Conservation (phyloP, 1,140 invertebrate species). For the Cylas formicarius region DNA sequence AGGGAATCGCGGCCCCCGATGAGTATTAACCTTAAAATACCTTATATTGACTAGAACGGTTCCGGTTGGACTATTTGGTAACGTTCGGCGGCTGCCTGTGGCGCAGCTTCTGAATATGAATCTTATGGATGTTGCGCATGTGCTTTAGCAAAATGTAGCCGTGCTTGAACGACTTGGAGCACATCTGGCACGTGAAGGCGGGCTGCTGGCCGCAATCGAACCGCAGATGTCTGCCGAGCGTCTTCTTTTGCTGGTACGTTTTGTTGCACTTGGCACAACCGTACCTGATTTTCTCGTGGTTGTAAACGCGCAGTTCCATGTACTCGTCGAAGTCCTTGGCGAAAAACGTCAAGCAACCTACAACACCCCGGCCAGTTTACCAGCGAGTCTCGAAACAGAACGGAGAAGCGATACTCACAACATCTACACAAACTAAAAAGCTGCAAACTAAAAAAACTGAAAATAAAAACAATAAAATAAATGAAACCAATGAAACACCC, state of each 20-base stretch:
- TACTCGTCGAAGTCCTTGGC: conserved; percentile 33
- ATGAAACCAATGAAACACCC: too few relatives aligned
- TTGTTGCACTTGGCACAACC: conserved; percentile 54
- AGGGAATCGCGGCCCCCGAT: too few relatives aligned
- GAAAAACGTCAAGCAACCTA: conserved; percentile 23
- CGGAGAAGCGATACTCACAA: too few relatives aligned
- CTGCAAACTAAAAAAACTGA: too few relatives aligned
- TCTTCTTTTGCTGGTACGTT: conserved; percentile 51
- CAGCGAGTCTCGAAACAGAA: too few relatives aligned
- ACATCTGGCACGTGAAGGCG: conserved; percentile 54
- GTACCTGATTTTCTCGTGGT: conserved; percentile 38
- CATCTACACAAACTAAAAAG: too few relatives aligned
- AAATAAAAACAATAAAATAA: too few relatives aligned
- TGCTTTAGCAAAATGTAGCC: conserved; percentile 47
- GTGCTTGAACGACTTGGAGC: conserved; percentile 45
- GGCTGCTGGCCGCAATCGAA: conserved; percentile 58
- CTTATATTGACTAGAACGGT: too few relatives aligned
- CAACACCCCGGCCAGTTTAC: too few relatives aligned
- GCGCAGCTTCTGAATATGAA: conserved; percentile 14
- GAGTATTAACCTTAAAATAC: too few relatives aligned
- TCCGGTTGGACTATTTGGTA: too few relatives aligned
- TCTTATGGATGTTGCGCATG: conserved; percentile 22
- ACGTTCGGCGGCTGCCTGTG: too few relatives aligned
- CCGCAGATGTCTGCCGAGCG: conserved; percentile 43
- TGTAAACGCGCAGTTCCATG: conserved; percentile 28